Evolutionary conservation across 2,888 invertebrate genomes (phyloP), one percentile per base, ranked within the genome.

Genomic region (Ashinkailepas kermadecensis): DNA sequence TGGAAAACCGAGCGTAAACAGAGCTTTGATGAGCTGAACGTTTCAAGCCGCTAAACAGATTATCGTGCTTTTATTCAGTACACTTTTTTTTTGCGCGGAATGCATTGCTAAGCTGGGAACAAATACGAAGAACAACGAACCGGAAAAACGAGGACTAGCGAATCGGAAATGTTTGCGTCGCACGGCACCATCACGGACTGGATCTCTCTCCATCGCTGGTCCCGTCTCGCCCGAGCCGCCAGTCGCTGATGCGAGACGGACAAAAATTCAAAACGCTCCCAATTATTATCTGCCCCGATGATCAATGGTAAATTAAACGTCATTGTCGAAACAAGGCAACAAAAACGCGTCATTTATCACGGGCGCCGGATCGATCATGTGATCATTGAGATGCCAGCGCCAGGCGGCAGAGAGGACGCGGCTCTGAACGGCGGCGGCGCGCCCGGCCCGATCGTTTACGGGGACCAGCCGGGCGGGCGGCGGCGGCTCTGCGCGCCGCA

Each of bases 241-340:
- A 7, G 39, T 54, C 74, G 18, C 54, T 18, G 6, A 54, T 74
- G 8, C 12, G 54, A 25, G 74, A 74, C 54, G 74, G 18, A 15
- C 39, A 74, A 74, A 74, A 74, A 74, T 74, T 74, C 74, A 74
- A 74, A 74, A 74, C 74, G 39, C 54, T 54, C 18, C 74, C 74
- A 74, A 74, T 74, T 74, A 74, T 74, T 74, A 23, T 54, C 74
- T 18, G 39, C 8, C 39, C 9, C 74, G 54, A 54, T 74, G 74
- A 74, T 74, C 74, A 74, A 74, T 74, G 74, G 74, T 74, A 74
- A 74, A 74, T 74, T 74, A 74, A 74, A 74, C 74, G 54, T 74
- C 74, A 74, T 74, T 74, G 74, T 74, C 74, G 74, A 74, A 74
- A 74, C 74, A 74, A 74, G 74, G 74, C 74, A 54, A 74, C 74